Percentiles rank a stretch among this genome's conserved stretches.
Conservation (phyloP, 2,113 vertebrate species). For the human (Homo sapiens) region DNA sequence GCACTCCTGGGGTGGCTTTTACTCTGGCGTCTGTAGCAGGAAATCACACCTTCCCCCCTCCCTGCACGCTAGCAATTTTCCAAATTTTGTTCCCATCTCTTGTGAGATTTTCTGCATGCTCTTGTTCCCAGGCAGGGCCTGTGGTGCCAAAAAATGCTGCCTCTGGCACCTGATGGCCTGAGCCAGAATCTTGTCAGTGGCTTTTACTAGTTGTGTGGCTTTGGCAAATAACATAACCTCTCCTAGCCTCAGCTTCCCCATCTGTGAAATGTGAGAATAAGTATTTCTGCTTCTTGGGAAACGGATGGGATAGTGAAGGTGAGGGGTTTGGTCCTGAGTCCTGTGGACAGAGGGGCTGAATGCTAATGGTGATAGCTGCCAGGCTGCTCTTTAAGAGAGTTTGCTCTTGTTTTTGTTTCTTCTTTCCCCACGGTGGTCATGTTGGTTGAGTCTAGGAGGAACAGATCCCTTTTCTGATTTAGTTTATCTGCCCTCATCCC, state of each 20-base stretch:
- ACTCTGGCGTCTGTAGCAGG: background rate
- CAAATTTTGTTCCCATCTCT: background rate
- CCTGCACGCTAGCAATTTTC: background rate
- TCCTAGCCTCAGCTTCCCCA: background rate
- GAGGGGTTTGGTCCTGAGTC: background rate
- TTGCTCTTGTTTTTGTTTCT: background rate
- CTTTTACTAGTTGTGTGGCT: background rate
- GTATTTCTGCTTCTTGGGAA: background rate
- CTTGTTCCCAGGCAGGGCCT: background rate
- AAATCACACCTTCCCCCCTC: background rate
- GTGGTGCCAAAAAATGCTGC: background rate
- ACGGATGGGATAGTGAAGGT: background rate
- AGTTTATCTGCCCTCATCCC: background rate
- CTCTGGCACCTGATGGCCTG: background rate
- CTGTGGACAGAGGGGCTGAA: background rate
- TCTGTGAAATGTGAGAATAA: conserved; percentile 3
- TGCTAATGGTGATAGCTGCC: background rate
- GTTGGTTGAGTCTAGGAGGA: background rate
- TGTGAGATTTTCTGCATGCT: background rate
- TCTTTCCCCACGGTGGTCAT: background rate
- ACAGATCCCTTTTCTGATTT: background rate
- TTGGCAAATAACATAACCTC: background rate
- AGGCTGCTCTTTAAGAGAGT: background rate
- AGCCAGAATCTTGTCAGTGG: background rate
- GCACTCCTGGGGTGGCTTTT: background rate